Conservation (phyloP, 1,140 invertebrate species). For the Zaprionus vittiger region DNA sequence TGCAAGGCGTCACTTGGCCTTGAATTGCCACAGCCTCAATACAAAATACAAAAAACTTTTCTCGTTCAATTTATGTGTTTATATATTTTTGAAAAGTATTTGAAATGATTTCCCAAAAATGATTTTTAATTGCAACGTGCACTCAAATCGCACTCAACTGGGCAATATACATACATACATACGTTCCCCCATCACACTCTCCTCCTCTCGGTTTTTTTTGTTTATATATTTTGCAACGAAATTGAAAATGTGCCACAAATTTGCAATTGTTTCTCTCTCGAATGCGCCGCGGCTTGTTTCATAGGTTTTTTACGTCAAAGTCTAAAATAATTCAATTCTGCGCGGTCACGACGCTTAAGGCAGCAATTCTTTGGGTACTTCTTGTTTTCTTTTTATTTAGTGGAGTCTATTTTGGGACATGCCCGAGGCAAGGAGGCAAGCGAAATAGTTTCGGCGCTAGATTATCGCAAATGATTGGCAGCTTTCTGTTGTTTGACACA, state of each 20-base stretch:
- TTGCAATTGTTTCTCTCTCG: constrained; percentile 1
- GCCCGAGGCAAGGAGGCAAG: not conserved
- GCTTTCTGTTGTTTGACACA: not conserved
- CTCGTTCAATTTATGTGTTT: constrained; percentile 19
- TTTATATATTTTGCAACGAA: constrained; percentile 4
- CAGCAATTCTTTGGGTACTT: not conserved
- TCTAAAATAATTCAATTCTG: no score
- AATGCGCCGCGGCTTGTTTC: no score
- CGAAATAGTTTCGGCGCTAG: constrained; percentile 21
- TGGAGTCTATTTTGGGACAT: constrained; percentile 7
- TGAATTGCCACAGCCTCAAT: not conserved
- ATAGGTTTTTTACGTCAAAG: not conserved
- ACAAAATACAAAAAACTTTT: not conserved
- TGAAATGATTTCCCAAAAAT: constrained; percentile 17
- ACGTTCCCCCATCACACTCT: no score
- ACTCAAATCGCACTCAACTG: constrained; percentile 1
- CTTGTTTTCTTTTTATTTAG: constrained; percentile 3
- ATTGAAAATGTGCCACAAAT: constrained; percentile 11
- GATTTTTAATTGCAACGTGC: constrained; percentile 46
- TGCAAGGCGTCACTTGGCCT: constrained; percentile 47
- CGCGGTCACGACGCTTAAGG: not conserved
- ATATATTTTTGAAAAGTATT: constrained; percentile 11
- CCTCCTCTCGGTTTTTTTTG: not conserved
- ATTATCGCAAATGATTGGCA: constrained; percentile 51
- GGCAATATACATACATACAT: no score